These are phyloP conservation scores for Rhagoletis pomonella DNA, from an alignment of 1,140 invertebrate species.

Conservation along the genomic window DNA sequence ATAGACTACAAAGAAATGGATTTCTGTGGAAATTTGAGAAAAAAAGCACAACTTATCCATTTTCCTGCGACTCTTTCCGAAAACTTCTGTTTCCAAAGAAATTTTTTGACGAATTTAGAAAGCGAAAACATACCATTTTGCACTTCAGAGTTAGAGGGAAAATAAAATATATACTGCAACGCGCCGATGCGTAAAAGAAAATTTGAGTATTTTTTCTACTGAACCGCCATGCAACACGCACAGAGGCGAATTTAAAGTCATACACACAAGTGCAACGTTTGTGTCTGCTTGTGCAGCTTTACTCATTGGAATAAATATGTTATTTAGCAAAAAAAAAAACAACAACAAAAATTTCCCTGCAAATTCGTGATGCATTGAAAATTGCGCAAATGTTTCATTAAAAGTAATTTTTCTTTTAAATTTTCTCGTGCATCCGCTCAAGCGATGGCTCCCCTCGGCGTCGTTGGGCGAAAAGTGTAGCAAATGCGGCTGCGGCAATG, in stretches of 20 bases:
- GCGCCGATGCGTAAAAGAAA: conserved; percentile 36
- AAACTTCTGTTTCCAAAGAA: background rate
- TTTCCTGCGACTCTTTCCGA: background rate
- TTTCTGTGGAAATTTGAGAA: too few relatives aligned
- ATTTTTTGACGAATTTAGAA: background rate
- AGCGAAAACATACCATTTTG: background rate
- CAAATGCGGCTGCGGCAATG: conserved; percentile 5
- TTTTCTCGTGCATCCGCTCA: conserved; percentile 15
- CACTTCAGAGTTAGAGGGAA: background rate
- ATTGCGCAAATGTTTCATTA: conserved; percentile 48
- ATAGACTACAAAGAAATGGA: too few relatives aligned
- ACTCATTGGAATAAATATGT: conserved; percentile 33
- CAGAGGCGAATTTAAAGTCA: background rate
- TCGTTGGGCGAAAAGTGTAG: background rate
- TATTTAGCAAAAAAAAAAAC: background rate
- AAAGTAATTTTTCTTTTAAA: conserved; percentile 49
- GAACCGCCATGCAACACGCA: background rate
- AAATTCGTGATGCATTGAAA: conserved; percentile 48
- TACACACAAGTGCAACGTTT: background rate
- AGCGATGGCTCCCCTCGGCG: background rate
- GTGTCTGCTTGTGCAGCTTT: background rate
- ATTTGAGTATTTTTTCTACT: background rate
- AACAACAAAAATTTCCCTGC: conserved; percentile 12
- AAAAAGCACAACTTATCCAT: background rate
- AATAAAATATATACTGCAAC: background rate